A percentile compares a stretch with the other conserved stretches of the same genome.
phyloP scores from a whole-genome alignment of 2,888 invertebrate genomes.

The Pseudeuparius sepicola region DNA sequence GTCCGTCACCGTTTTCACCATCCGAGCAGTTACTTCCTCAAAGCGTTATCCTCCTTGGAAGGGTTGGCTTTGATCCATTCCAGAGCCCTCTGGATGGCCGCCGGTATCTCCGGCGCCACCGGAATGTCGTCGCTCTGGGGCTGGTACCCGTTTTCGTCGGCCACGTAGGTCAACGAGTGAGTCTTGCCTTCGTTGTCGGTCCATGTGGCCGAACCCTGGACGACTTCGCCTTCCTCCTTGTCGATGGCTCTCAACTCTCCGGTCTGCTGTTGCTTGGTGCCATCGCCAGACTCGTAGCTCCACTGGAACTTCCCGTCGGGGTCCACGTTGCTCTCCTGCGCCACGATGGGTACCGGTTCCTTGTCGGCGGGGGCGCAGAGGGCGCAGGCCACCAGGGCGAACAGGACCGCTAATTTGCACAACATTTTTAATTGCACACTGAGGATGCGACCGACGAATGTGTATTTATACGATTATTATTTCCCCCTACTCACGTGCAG shows the following conservation, averaged over 20 bases:
- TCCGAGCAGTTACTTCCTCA: too few species aligned
- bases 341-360: constrained; percentile 18
- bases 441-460: too few species aligned
- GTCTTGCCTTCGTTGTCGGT: constrained; percentile 41
- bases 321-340: constrained; percentile 21
- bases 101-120: constrained; percentile 40
- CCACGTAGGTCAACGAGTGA: constrained; percentile 41
- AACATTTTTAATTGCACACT: too few species aligned
- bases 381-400: constrained; percentile 15
- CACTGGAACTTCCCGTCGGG: constrained; percentile 19
- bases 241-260: constrained; percentile 33
- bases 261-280: constrained; percentile 46
- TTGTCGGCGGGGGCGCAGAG: constrained; percentile 11
- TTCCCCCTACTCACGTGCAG: too few species aligned
- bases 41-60: too few species aligned
- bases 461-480: too few species aligned
- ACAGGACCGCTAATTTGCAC: too few species aligned
- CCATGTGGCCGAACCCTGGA: constrained; percentile 37
- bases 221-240: constrained; percentile 27
- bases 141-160: constrained; percentile 49
- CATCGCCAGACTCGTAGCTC: constrained; percentile 52
- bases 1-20: too few species aligned
- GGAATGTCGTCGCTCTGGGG: constrained; percentile 39
- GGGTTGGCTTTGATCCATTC: constrained; percentile 41
- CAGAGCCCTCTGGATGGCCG: constrained; percentile 45